A percentile compares a stretch with the other conserved stretches of the same genome.
Evolutionary conservation across 1,140 invertebrate species (phyloP).

Genomic region (Physella acuta): DNA sequence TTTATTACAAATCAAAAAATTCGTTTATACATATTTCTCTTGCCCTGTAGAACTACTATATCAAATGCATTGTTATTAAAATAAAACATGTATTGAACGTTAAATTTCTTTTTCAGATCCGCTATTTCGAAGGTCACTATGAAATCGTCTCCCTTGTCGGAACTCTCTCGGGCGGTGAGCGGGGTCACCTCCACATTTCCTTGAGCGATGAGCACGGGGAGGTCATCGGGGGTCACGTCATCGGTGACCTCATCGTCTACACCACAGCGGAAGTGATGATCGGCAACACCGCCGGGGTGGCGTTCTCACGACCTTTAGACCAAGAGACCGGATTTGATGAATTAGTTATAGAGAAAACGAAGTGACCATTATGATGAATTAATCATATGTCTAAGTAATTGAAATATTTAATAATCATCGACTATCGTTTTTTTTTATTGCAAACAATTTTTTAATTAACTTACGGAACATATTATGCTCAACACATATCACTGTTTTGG

Average conservation of each 20-base stretch:
- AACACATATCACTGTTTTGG: no score
- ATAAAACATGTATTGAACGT: neutral
- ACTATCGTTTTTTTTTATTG: no score
- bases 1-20: neutral
- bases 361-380: no score
- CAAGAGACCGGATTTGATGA: conserved; percentile 55
- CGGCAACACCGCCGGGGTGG: conserved; percentile 48
- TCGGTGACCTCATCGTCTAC: conserved; percentile 59
- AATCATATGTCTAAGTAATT: no score
- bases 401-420: no score
- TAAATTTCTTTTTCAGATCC: conserved; percentile 34
- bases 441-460: no score
- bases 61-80: neutral
- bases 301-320: conserved; percentile 52
- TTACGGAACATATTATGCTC: no score
- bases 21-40: neutral
- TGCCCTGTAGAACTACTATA: neutral
- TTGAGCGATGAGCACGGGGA: conserved; percentile 55
- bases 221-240: conserved; percentile 61
- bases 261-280: conserved; percentile 62
- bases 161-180: conserved; percentile 54
- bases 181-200: conserved; percentile 60
- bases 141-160: conserved; percentile 62
- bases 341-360: conserved; percentile 41
- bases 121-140: conserved; percentile 50